These are phyloP conservation scores for Camponotus vicinus DNA, from an alignment of 1,140 invertebrate genomes.

Conservation along the genomic window DNA sequence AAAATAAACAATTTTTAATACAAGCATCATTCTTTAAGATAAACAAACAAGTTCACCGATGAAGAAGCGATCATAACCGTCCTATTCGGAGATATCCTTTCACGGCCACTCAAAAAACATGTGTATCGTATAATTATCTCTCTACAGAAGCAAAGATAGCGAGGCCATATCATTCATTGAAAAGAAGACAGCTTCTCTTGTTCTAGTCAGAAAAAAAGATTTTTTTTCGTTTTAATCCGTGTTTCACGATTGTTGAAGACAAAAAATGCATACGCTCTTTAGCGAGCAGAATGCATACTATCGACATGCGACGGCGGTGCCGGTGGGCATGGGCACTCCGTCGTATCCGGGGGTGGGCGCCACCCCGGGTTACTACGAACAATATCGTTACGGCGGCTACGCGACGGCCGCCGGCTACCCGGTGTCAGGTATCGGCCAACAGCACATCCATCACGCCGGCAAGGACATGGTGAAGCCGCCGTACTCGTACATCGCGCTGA, in stretches of 20 bases:
- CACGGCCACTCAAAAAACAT: not conserved
- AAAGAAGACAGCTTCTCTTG: not conserved
- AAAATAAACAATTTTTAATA: no score
- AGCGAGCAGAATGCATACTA: conserved; percentile 93
- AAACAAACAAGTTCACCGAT: no score
- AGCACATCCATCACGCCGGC: conserved; percentile 88
- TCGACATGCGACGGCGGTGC: conserved; percentile 84
- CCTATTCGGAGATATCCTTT: not conserved
- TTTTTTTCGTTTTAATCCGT: not conserved
- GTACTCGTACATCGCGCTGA: conserved; percentile 99
- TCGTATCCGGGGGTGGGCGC: conserved; percentile 80
- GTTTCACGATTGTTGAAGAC: not conserved
- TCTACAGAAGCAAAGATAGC: not conserved
- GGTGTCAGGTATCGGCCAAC: conserved; percentile 87
- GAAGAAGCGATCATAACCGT: not conserved
- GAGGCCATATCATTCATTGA: no score
- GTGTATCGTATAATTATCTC: not conserved
- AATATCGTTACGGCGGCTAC: conserved; percentile 87
- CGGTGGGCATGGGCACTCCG: conserved; percentile 83
- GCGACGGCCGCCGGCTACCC: conserved; percentile 85
- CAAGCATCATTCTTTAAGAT: no score
- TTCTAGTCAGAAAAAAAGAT: not conserved
- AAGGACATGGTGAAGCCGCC: conserved; percentile 98
- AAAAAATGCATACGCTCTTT: conserved; percentile 94
- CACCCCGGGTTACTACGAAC: conserved; percentile 83